These are phyloP conservation scores for Cynoglossus semilaevis DNA, from an alignment of 2,113 vertebrate species.

Conservation along the genomic window DNA sequence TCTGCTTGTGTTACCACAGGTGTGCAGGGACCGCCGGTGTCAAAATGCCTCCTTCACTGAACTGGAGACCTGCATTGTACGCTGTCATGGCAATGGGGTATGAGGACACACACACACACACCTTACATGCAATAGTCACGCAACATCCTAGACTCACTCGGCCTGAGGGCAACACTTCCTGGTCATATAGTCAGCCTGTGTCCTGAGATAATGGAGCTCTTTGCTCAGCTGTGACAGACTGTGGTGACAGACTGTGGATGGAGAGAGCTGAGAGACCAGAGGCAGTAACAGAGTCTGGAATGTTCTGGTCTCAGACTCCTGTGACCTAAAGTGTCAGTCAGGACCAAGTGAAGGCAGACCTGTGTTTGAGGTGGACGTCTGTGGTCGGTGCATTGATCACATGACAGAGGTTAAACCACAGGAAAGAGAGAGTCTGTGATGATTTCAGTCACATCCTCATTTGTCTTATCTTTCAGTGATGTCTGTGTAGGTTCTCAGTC, in stretches of 20 bases:
- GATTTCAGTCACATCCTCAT: too few relatives aligned
- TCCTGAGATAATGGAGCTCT: conserved; percentile 55
- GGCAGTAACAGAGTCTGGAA: conserved; percentile 21
- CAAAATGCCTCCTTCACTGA: conserved; percentile 84
- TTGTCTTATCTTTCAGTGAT: too few relatives aligned
- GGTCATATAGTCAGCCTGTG: conserved; percentile 53
- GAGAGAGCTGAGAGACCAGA: conserved; percentile 40
- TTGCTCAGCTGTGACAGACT: conserved; percentile 27
- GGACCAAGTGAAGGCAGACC: too few relatives aligned
- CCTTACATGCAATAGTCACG: conserved; percentile 2
- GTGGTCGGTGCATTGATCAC: not conserved
- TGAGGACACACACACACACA: conserved; percentile 6
- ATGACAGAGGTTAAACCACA: too few relatives aligned
- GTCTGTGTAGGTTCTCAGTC: too few relatives aligned
- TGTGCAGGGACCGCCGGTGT: conserved; percentile 87
- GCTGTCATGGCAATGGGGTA: conserved; percentile 79
- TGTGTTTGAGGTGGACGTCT: too few relatives aligned
- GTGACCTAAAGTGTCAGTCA: conserved; percentile 7
- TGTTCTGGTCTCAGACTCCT: conserved; percentile 15
- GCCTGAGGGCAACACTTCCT: conserved; percentile 21
- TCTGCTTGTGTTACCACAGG: conserved; percentile 69
- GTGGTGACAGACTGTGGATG: conserved; percentile 33
- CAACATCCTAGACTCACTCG: conserved; percentile 22
- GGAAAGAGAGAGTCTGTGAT: too few relatives aligned
- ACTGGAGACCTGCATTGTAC: conserved; percentile 80